phyloP scores from a whole-genome alignment of 2,888 invertebrate genomes.

The Watsonalla cultraria region DNA sequence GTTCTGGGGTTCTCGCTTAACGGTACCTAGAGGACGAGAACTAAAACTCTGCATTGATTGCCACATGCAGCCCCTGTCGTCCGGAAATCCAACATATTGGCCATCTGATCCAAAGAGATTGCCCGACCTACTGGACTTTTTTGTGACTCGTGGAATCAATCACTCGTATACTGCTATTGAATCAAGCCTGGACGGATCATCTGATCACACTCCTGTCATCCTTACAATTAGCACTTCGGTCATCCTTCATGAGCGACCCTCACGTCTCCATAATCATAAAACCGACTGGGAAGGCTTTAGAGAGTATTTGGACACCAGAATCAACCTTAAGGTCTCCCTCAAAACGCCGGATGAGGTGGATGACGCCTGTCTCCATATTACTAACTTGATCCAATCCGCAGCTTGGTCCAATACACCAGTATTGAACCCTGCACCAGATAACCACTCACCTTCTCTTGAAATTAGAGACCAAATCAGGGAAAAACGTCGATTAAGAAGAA shows the following conservation, averaged over 20 bases:
- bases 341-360: neutral
- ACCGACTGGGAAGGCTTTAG: neutral
- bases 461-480: neutral
- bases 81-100: slow-evolving; percentile 19
- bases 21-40: slow-evolving; percentile 5
- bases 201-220: too few relatives aligned
- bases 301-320: neutral
- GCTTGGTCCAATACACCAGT: neutral
- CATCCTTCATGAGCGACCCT: neutral
- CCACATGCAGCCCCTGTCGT: slow-evolving; percentile 3
- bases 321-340: neutral
- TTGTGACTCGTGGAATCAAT: neutral
- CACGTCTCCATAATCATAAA: neutral
- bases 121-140: slow-evolving; percentile 21
- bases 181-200: neutral
- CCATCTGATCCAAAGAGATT: slow-evolving; percentile 13
- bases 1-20: slow-evolving; percentile 10
- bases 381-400: neutral
- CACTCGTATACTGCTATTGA: too few relatives aligned
- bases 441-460: neutral
- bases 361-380: neutral
- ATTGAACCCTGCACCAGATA: neutral
- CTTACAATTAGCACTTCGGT: too few relatives aligned
- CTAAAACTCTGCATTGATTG: slow-evolving; percentile 2
- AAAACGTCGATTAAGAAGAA: neutral